phyloP scores from a whole-genome alignment of 2,797 vertebrate genomes.

The Crenichthys baileyi region DNA sequence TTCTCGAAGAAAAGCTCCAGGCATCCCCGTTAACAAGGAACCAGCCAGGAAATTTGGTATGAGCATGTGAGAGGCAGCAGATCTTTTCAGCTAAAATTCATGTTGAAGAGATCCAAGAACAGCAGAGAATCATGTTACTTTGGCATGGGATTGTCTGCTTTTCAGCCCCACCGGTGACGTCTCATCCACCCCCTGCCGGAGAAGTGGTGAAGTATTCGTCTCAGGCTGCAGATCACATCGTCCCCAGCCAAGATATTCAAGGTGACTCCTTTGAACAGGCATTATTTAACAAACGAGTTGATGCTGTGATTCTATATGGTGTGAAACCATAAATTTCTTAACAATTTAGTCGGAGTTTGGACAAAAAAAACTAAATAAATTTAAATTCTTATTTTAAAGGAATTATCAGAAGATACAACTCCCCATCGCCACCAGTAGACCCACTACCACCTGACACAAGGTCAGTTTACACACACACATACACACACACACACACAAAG shows the following conservation, averaged over 20 bases:
- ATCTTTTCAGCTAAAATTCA: slow-evolving; percentile 1
- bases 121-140: not conserved
- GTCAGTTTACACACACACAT: slow-evolving; percentile 50
- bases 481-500: slow-evolving; percentile 2
- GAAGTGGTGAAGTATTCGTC: slow-evolving; percentile 86
- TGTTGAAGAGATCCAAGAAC: slow-evolving; percentile 6
- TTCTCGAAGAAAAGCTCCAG: slow-evolving; percentile 73
- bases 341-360: not conserved
- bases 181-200: slow-evolving; percentile 71
- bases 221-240: slow-evolving; percentile 80
- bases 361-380: not conserved
- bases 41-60: slow-evolving; percentile 79
- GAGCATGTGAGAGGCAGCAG: slow-evolving; percentile 22
- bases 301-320: not conserved
- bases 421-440: slow-evolving; percentile 67
- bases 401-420: slow-evolving; percentile 92
- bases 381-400: slow-evolving; percentile 60
- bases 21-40: slow-evolving; percentile 71
- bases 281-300: not conserved
- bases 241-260: slow-evolving; percentile 91
- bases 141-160: slow-evolving; percentile 21
- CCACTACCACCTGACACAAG: slow-evolving; percentile 65
- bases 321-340: not conserved
- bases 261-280: slow-evolving; percentile 38
- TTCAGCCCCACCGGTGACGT: slow-evolving; percentile 71